Conservation (phyloP, 2,888 invertebrate genomes). For the Sesia apiformis region DNA sequence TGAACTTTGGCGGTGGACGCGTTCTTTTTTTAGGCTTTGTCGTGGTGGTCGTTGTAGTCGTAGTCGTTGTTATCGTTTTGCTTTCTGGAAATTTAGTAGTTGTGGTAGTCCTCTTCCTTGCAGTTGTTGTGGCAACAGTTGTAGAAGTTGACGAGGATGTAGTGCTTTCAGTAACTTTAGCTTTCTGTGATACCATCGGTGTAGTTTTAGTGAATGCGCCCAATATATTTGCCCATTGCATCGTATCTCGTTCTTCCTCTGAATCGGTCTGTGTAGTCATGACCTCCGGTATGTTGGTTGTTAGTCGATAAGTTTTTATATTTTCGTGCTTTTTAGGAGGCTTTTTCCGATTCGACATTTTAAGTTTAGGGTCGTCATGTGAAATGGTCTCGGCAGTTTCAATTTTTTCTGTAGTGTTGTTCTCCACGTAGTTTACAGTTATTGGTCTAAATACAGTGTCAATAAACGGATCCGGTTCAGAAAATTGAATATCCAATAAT, state of each 20-base stretch:
- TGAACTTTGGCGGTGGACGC: conserved; percentile 50
- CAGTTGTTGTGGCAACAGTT: conserved; percentile 10
- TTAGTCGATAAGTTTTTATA: conserved; percentile 30
- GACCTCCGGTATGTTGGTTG: conserved; percentile 48
- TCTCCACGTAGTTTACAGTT: conserved; percentile 29
- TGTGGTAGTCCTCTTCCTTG: conserved; percentile 5
- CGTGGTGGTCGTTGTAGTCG: conserved; percentile 28
- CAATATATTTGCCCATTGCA: conserved; percentile 52
- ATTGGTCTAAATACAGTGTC: conserved; percentile 59
- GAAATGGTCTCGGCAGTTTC: conserved; percentile 18
- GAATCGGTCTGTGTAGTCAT: conserved; percentile 37
- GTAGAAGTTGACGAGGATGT: conserved; percentile 20
- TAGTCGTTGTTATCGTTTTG: conserved; percentile 17
- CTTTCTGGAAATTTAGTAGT: conserved; percentile 6
- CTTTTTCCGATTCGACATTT: conserved; percentile 33
- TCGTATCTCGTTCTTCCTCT: conserved; percentile 26
- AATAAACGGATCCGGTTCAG: conserved; percentile 36
- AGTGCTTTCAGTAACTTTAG: conserved; percentile 23
- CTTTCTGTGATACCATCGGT: conserved; percentile 44
- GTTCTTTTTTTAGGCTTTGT: conserved; percentile 45
- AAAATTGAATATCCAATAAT: conserved; percentile 44
- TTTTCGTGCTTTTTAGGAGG: conserved; percentile 42
- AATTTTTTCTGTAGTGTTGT: conserved; percentile 19
- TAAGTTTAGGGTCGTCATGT: conserved; percentile 21
- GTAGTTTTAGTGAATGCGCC: conserved; percentile 57